Evolutionary conservation across 1,140 invertebrate species (phyloP).

Genomic region (Cryptotermes secundus): DNA sequence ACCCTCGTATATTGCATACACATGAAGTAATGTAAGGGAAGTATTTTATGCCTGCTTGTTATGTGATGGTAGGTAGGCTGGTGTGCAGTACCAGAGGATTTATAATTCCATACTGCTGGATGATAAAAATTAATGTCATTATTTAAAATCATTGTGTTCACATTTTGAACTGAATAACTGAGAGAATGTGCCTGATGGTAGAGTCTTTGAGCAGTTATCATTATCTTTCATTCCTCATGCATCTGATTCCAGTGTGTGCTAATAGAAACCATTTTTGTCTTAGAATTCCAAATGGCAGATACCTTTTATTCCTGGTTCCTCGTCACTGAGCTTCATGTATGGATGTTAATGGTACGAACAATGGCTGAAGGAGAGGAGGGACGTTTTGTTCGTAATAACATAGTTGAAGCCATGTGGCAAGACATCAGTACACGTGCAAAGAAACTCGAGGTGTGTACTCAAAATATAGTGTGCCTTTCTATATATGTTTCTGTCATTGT

Average conservation of each 20-base stretch:
- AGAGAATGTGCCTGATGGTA: too few species aligned
- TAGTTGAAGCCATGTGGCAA: slow-evolving; percentile 78
- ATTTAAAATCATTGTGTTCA: too few species aligned
- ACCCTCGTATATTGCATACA: too few species aligned
- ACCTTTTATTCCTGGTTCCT: slow-evolving; percentile 83
- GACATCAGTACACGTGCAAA: slow-evolving; percentile 72
- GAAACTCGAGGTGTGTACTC: slow-evolving; percentile 64
- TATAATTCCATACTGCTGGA: too few species aligned
- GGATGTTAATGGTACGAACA: slow-evolving; percentile 73
- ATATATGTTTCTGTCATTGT: too few species aligned
- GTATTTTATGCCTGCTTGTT: too few species aligned
- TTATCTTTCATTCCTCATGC: neutral
- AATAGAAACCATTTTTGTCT: slow-evolving; percentile 46
- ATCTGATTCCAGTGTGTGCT: neutral
- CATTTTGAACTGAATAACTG: too few species aligned
- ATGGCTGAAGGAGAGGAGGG: slow-evolving; percentile 77
- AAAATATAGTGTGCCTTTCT: neutral
- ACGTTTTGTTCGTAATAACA: slow-evolving; percentile 64
- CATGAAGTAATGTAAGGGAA: too few species aligned
- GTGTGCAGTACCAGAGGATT: too few species aligned
- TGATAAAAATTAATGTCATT: too few species aligned
- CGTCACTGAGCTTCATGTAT: slow-evolving; percentile 80
- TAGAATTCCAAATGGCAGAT: slow-evolving; percentile 69
- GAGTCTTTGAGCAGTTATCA: too few species aligned
- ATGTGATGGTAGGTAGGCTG: too few species aligned